Percentiles rank a stretch among this genome's conserved stretches.
phyloP scores from a whole-genome alignment of 37 sponge, comb jelly and placozoan genomes.

The Halisarca cf. caerulea region DNA sequence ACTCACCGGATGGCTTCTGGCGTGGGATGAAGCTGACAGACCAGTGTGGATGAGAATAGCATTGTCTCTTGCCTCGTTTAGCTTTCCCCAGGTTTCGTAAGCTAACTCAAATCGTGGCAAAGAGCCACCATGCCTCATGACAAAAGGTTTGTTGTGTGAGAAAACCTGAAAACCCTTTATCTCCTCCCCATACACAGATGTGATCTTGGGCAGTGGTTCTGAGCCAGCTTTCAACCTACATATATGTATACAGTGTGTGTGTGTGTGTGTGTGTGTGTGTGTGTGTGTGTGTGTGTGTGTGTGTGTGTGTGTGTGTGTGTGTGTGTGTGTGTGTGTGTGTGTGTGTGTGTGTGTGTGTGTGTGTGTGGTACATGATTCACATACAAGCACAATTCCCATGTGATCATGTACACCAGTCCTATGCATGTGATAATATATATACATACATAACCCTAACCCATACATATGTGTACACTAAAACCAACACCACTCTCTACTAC shows the following conservation, averaged over 20 bases:
- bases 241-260: neutral
- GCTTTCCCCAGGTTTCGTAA: conserved; percentile 82
- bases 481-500: too few relatives aligned
- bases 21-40: conserved; percentile 82
- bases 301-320: conserved; percentile 28
- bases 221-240: conserved; percentile 38
- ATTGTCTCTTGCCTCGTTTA: conserved; percentile 53
- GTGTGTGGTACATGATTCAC: neutral
- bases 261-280: conserved; percentile 25
- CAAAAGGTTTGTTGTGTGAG: conserved; percentile 36
- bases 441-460: too few relatives aligned
- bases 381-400: too few relatives aligned
- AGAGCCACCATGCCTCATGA: conserved; percentile 63
- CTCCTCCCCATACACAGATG: conserved; percentile 58
- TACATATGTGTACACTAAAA: too few relatives aligned
- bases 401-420: too few relatives aligned
- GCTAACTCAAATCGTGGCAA: conserved; percentile 60
- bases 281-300: conserved; percentile 25
- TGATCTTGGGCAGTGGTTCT: conserved; percentile 17
- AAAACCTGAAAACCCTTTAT: conserved; percentile 56
- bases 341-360: conserved; percentile 19
- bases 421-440: too few relatives aligned
- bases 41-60: conserved; percentile 69
- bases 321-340: conserved; percentile 34
- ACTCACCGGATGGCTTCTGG: conserved; percentile 64